phyloP scores from a whole-genome alignment of 2,888 invertebrate species.

The Latrodectus elegans region DNA sequence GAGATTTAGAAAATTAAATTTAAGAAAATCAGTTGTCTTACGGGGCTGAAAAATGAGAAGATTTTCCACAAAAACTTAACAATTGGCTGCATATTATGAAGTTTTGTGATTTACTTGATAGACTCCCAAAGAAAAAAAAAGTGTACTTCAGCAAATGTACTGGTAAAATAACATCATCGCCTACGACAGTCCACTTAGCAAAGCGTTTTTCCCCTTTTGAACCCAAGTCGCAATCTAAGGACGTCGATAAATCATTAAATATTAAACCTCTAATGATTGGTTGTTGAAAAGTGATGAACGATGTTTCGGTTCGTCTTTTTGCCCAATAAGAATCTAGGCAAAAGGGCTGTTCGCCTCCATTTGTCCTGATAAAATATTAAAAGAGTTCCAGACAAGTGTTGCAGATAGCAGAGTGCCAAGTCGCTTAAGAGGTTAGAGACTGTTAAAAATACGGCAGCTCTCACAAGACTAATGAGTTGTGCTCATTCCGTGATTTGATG shows the following conservation, averaged over 20 bases:
- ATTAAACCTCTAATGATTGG: conserved; percentile 60
- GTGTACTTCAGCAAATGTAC: background rate
- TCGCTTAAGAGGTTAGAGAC: conserved; percentile 9
- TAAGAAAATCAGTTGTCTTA: too few relatives aligned
- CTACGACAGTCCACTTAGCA: conserved; percentile 10
- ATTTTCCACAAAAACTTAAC: too few relatives aligned
- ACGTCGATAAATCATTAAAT: conserved; percentile 57
- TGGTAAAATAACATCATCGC: conserved; percentile 19
- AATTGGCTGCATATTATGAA: too few relatives aligned
- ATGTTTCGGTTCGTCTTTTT: conserved; percentile 40
- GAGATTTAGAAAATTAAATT: too few relatives aligned
- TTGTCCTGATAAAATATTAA: conserved; percentile 61
- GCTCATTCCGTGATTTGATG: conserved; percentile 53
- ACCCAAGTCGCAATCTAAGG: conserved; percentile 22
- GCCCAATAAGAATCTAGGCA: conserved; percentile 21
- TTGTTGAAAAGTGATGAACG: conserved; percentile 66
- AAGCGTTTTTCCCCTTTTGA: conserved; percentile 8
- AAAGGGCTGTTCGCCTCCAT: conserved; percentile 54
- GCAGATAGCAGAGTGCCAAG: conserved; percentile 21
- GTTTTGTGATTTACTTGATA: too few relatives aligned
- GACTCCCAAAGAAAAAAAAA: too few relatives aligned
- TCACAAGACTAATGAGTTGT: conserved; percentile 48
- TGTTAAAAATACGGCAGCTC: conserved; percentile 7
- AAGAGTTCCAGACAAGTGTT: conserved; percentile 35
- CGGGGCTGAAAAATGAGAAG: too few relatives aligned